Evolutionary conservation across 2,113 vertebrate species (phyloP).

Genomic region (Strix uralensis): DNA sequence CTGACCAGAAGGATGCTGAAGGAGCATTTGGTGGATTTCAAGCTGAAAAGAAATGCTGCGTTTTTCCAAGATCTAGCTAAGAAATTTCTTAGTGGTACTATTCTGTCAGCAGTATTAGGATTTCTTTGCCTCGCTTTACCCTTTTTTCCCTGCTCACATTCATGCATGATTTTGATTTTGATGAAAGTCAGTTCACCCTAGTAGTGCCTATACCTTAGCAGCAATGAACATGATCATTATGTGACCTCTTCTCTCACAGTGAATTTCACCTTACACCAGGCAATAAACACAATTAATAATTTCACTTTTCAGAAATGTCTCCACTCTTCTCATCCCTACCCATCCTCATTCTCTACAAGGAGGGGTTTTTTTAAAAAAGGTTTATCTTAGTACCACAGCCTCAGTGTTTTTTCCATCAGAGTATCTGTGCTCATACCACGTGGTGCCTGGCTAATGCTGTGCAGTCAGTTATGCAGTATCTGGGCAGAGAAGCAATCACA

Average conservation of each 20-base stretch:
- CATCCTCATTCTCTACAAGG: neutral
- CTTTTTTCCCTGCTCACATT: neutral
- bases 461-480: slow-evolving; percentile 66
- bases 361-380: neutral
- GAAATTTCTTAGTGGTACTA: neutral
- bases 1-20: neutral
- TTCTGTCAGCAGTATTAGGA: neutral
- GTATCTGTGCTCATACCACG: neutral
- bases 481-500: slow-evolving; percentile 58
- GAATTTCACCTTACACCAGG: neutral
- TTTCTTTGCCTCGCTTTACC: neutral
- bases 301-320: neutral
- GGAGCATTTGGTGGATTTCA: neutral
- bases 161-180: neutral
- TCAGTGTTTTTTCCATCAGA: neutral
- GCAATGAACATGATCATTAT: neutral
- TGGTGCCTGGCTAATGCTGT: slow-evolving; percentile 38
- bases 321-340: neutral
- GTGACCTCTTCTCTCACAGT: neutral
- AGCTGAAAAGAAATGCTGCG: neutral
- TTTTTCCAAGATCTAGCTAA: neutral
- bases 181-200: neutral
- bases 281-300: neutral
- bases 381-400: neutral
- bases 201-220: neutral